phyloP scores from a whole-genome alignment of 2,113 vertebrate genomes.

The Brevimyrus niger region DNA sequence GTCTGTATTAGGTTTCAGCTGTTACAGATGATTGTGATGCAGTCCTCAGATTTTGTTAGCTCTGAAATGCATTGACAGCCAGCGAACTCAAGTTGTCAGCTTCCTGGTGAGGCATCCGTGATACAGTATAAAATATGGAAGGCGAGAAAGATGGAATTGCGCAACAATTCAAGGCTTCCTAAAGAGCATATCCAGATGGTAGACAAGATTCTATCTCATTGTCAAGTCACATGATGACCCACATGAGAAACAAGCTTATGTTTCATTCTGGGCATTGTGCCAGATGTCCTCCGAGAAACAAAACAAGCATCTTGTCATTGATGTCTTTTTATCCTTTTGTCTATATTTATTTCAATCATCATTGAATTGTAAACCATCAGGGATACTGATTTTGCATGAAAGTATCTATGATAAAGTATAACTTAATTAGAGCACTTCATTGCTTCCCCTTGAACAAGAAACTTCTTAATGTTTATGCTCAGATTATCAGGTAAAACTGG shows the following conservation, averaged over 20 bases:
- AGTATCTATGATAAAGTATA: background rate
- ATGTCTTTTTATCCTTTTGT: conserved; percentile 1
- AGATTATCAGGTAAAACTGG: background rate
- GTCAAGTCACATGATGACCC: background rate
- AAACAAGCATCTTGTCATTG: background rate
- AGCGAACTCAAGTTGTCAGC: background rate
- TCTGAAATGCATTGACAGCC: background rate
- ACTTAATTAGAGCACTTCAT: background rate
- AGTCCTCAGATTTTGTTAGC: background rate
- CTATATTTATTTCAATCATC: background rate
- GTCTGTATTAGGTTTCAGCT: background rate
- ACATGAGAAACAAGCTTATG: background rate
- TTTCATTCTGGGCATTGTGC: background rate
- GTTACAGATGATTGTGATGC: background rate
- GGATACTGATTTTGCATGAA: background rate
- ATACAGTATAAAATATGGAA: background rate
- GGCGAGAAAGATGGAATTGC: background rate
- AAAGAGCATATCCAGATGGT: background rate
- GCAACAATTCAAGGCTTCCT: background rate
- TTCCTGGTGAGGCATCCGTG: background rate
- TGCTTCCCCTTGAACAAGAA: background rate
- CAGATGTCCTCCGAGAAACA: background rate
- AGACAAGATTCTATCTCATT: background rate
- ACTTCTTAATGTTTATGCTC: background rate
- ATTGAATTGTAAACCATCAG: background rate